Evolutionary conservation across 2,113 vertebrate species (phyloP).

Genomic region (Zapornia atra): DNA sequence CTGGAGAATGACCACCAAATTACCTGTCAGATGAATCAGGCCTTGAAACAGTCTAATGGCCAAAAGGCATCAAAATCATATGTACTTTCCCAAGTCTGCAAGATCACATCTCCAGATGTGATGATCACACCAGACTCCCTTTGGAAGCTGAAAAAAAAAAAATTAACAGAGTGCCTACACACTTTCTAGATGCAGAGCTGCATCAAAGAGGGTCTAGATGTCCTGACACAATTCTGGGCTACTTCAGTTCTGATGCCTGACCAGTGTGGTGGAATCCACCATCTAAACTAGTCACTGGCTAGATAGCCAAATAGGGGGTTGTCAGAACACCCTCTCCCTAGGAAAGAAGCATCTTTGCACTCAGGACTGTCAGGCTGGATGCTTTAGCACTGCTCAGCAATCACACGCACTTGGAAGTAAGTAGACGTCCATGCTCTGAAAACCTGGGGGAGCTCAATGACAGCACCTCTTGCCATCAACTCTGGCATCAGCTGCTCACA

Average conservation of each 20-base stretch:
- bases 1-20: background rate
- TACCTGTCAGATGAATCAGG: background rate
- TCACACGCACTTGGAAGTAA: background rate
- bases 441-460: background rate
- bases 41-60: background rate
- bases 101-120: background rate
- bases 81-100: background rate
- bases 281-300: background rate
- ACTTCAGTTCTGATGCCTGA: background rate
- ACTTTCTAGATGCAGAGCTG: background rate
- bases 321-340: background rate
- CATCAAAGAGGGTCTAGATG: background rate
- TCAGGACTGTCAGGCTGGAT: background rate
- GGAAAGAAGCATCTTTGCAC: background rate
- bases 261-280: background rate
- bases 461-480: background rate
- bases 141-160: background rate
- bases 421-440: rapidly evolving
- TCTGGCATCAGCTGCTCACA: background rate
- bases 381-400: background rate
- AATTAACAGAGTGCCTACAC: background rate
- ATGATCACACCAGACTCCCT: background rate
- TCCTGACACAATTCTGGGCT: background rate
- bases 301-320: no score
- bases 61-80: background rate